A percentile compares a stretch with the other conserved stretches of the same genome.
Conservation (phyloP, 1,140 invertebrate genomes). For the Drosophila prosaltans region DNA sequence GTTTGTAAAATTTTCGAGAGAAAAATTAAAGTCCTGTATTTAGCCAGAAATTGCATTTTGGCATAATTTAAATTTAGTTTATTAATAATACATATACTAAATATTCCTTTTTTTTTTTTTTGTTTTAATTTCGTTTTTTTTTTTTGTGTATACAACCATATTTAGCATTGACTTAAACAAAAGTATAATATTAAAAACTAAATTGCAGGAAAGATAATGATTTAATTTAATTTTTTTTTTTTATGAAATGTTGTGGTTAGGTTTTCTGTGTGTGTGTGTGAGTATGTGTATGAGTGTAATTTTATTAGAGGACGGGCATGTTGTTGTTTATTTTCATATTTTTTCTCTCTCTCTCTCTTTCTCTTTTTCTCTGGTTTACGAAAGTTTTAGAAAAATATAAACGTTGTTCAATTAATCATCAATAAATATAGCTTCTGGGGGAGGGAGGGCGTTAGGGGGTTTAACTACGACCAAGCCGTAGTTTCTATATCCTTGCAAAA, state of each 20-base stretch:
- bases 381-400: neutral
- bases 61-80: constrained; percentile 33
- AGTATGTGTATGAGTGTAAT: constrained; percentile 52
- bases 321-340: neutral
- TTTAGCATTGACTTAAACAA: constrained; percentile 66
- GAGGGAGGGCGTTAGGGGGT: constrained; percentile 10
- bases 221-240: neutral
- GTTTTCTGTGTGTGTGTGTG: constrained; percentile 29
- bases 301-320: constrained; percentile 69
- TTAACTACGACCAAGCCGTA: constrained; percentile 17
- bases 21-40: constrained; percentile 33
- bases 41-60: constrained; percentile 37
- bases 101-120: constrained; percentile 8
- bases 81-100: constrained; percentile 22
- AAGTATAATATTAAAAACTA: constrained; percentile 65
- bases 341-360: neutral
- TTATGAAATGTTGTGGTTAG: constrained; percentile 23
- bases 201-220: constrained; percentile 45
- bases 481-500: neutral
- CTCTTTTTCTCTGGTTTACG: neutral
- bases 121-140: constrained; percentile 27
- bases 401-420: neutral
- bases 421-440: neutral
- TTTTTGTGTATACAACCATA: constrained; percentile 63
- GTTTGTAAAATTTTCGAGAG: constrained; percentile 50